Base-by-base conservation (phyloP, 1,140 invertebrate genomes). In the Maconellicoccus hirsutus region DNA sequence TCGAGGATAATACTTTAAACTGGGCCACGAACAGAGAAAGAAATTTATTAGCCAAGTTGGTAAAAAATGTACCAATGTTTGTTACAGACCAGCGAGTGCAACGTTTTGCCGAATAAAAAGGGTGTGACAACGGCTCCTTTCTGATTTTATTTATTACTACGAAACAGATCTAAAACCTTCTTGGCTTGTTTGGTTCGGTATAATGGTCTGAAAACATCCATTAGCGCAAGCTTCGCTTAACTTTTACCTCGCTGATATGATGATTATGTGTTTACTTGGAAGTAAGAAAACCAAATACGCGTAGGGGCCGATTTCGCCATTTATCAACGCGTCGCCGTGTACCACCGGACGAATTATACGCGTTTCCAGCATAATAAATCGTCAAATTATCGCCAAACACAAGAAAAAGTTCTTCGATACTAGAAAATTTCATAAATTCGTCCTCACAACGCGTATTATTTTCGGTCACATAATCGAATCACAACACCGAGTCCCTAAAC, bases 11-110 rank as follows among this genome's bases (percentile, higher is more conserved):
- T 52, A 52, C 42, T 52, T 52, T 52, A 52, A 52, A 52, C 42
- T 52, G 42, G 42, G 42, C 42, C 42, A 52, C 29, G 29, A 33
- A 33, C n/a, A 52, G 42, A 52, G 42, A 52, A 52, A 19, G 42
- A 52, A 52, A 52, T 52, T 52, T 52, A 52, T 52, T 52, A 52
- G 42, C 42, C n/a, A 52, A 52, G 42, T 52, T 52, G n/a, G 42
- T 52, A 52, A 52, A 52, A 52, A 52, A 52, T 52, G 42, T 52
- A 52, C 6, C n/a, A 52, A 52, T 52, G 42, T 52, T 52, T 52
- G 42, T 52, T 52, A 52, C 42, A 52, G 12, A 52, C 42, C 42
- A 52, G 42, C 42, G 42, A 52, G 42, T 52, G 42, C 42, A 52
- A 52, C 42, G 42, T 52, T 52, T 52, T 52, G 42, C 42, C 12